Conservation (phyloP, 2,113 vertebrate species). For the Chaetura pelagica region DNA sequence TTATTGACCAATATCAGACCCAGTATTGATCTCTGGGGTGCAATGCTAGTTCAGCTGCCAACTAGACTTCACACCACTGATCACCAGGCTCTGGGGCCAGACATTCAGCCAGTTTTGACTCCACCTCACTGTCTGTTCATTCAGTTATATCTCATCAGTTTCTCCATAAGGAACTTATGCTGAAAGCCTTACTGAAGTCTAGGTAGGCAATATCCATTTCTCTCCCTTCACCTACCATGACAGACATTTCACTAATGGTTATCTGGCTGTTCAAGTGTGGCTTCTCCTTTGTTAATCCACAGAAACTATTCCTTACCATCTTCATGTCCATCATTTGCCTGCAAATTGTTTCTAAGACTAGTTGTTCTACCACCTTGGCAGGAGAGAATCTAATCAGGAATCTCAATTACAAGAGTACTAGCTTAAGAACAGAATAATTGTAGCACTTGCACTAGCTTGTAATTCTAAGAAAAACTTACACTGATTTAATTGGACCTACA, state of each 20-base stretch:
- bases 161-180: neutral
- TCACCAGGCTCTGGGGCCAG: too few species aligned
- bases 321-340: neutral
- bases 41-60: too few species aligned
- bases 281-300: neutral
- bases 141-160: neutral
- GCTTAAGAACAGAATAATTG: neutral
- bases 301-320: rapidly evolving
- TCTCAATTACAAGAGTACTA: neutral
- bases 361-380: neutral
- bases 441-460: neutral
- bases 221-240: neutral
- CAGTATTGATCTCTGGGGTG: too few species aligned
- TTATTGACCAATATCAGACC: neutral
- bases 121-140: neutral
- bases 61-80: too few species aligned
- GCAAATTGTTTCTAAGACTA: neutral
- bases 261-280: neutral
- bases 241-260: neutral
- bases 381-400: neutral
- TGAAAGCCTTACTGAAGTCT: neutral
- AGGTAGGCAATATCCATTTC: neutral
- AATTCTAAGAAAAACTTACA: neutral
- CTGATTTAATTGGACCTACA: neutral
- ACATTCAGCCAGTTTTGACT: neutral